Evolutionary conservation across 2,888 invertebrate genomes (phyloP), one percentile per base, ranked within the genome.

Genomic region (Cordylochernes scorpioides): DNA sequence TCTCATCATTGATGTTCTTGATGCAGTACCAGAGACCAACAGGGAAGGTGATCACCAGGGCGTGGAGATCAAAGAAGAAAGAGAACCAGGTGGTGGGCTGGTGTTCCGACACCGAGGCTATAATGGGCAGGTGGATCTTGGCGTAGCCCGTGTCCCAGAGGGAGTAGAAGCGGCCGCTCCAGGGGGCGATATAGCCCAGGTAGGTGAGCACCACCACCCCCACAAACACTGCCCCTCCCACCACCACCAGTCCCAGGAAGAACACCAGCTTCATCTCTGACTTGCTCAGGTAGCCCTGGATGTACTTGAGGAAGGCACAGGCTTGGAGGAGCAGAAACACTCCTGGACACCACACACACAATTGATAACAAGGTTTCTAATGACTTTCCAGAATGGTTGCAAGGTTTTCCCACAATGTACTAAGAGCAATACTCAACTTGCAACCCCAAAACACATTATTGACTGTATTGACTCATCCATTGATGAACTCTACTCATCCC

Each of bases 81-180:
- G 84, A 82, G 39, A 91, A 91, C 97, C 97, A 99, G 0, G 91
- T 88, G 1, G 97, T 97, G 0, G 97, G 97, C 57, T 99, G 97
- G 64, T 97, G 94, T 53, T 97, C 94, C 0, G 91, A 91, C 14
- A 97, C 94, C 0, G 88, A 88, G 1, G 94, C 94, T 42, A 97
- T 97, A 49, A 97, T 97, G 3, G 94, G 94, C 47, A 94, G 94
- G 58, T 97, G 94, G 46, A 94, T 86, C 58, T 94, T 97, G 5
- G 97, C 97, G 55, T 97, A 97, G 12, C 86, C 88, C 1, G 94
- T 97, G 53, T 97, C 97, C 94, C 94, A 94, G 4, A 97, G 61
- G 0, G 94, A 91, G 54, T 97, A 97, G 59, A 97, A 97, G 43
- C 94, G 67, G 45, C 80, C 80, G 53, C 77, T 77, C 78, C 80